These are phyloP conservation scores for Euleptes europaea DNA, from an alignment of 2,113 vertebrate genomes.

Conservation along the genomic window DNA sequence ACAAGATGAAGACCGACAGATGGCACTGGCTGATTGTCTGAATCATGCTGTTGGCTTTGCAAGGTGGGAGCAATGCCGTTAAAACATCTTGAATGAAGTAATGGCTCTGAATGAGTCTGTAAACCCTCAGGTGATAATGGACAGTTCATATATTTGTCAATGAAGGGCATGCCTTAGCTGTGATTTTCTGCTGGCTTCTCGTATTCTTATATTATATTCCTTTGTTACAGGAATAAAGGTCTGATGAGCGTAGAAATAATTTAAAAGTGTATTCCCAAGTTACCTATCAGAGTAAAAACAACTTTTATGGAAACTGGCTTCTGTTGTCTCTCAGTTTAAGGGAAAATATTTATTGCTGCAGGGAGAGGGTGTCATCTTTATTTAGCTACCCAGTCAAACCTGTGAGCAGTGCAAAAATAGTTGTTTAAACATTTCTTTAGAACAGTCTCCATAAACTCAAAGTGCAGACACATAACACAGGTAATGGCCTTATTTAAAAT, in stretches of 20 bases:
- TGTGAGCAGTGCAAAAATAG: not conserved
- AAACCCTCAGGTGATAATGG: not conserved
- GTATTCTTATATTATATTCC: not conserved
- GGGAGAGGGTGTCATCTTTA: not conserved
- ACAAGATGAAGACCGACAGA: slow-evolving; percentile 88
- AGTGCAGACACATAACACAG: not conserved
- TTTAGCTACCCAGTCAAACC: not conserved
- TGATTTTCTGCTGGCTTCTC: not conserved
- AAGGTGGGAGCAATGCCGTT: slow-evolving; percentile 78
- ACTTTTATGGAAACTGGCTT: not conserved
- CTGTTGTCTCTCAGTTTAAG: not conserved
- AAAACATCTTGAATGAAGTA: slow-evolving; percentile 8
- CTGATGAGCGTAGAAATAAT: not conserved
- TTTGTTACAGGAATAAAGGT: not conserved
- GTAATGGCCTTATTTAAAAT: not conserved
- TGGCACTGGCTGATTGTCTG: slow-evolving; percentile 89
- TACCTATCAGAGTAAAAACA: not conserved
- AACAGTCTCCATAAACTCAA: not conserved
- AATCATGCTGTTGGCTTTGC: slow-evolving; percentile 96
- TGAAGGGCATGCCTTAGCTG: not conserved
- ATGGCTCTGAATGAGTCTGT: not conserved
- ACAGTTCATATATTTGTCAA: not conserved
- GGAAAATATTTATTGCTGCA: not conserved
- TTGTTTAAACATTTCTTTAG: not conserved
- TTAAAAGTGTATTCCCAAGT: not conserved